Conservation (phyloP, 2,113 vertebrate species). For the Paradisaea rubra region DNA sequence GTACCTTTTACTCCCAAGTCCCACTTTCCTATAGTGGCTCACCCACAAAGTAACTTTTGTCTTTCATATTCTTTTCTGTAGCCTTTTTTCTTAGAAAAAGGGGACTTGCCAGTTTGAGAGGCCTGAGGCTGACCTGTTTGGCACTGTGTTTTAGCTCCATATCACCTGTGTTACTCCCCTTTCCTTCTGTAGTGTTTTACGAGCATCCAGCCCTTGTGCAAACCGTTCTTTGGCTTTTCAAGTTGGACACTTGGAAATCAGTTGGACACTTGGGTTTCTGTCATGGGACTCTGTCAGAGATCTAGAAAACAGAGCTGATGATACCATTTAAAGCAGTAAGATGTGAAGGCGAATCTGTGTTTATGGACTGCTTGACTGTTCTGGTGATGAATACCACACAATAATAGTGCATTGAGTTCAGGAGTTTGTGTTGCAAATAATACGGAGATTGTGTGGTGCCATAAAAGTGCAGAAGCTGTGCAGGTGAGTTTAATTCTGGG, state of each 20-base stretch:
- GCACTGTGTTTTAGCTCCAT: neutral
- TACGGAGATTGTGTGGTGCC: neutral
- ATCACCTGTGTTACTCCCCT: neutral
- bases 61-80: neutral
- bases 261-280: neutral
- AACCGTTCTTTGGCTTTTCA: neutral
- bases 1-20: neutral
- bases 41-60: neutral
- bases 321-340: neutral
- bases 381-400: neutral
- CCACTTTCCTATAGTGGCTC: neutral
- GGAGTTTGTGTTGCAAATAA: neutral
- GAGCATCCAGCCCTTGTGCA: neutral
- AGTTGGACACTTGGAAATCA: neutral
- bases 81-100: neutral
- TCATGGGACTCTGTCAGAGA: neutral
- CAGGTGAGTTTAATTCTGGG: neutral
- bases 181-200: neutral
- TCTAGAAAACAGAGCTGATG: neutral
- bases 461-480: neutral
- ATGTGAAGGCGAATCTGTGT: neutral
- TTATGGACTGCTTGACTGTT: neutral
- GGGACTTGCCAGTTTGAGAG: neutral
- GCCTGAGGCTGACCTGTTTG: neutral
- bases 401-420: neutral